Evolutionary conservation across 2,113 vertebrate genomes (phyloP).

Genomic region (Macquaria australasica): DNA sequence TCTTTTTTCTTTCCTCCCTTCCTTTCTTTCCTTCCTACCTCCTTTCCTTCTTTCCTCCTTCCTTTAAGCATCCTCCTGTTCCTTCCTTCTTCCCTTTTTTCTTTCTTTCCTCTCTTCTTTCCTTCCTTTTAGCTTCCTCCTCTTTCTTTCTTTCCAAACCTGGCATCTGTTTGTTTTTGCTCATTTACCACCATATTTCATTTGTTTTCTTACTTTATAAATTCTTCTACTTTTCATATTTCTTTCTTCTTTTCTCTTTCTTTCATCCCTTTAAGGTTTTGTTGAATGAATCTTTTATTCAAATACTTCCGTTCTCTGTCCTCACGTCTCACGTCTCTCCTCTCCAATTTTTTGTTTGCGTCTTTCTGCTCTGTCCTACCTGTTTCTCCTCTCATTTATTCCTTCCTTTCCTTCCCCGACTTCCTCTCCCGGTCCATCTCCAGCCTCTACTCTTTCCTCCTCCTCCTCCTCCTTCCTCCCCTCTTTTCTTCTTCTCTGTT

Average conservation of each 20-base stretch:
- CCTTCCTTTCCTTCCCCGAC: not conserved
- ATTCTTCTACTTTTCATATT: not conserved
- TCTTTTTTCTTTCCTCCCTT: fast-evolving
- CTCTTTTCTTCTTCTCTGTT: not conserved
- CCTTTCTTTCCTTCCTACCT: not conserved
- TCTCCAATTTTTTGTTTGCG: not conserved
- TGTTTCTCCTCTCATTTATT: not conserved
- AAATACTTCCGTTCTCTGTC: not conserved
- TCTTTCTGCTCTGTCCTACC: not conserved
- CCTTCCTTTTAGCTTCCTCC: not conserved
- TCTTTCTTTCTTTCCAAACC: not conserved
- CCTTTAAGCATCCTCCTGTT: too few species aligned
- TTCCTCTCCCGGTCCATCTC: not conserved
- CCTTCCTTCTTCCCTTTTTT: too few species aligned
- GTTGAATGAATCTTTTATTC: not conserved
- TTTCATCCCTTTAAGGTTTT: not conserved
- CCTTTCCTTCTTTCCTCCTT: too few species aligned
- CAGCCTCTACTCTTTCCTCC: not conserved
- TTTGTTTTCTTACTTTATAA: not conserved
- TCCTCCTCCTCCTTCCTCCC: not conserved
- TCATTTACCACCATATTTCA: not conserved
- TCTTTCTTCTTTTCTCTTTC: not conserved
- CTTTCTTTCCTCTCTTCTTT: not conserved
- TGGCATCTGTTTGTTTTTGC: too few species aligned
- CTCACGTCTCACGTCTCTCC: not conserved